Percentiles rank a stretch among this genome's conserved stretches.
Evolutionary conservation across 2,888 invertebrate genomes (phyloP).

Genomic region (Oscheius sp.): DNA sequence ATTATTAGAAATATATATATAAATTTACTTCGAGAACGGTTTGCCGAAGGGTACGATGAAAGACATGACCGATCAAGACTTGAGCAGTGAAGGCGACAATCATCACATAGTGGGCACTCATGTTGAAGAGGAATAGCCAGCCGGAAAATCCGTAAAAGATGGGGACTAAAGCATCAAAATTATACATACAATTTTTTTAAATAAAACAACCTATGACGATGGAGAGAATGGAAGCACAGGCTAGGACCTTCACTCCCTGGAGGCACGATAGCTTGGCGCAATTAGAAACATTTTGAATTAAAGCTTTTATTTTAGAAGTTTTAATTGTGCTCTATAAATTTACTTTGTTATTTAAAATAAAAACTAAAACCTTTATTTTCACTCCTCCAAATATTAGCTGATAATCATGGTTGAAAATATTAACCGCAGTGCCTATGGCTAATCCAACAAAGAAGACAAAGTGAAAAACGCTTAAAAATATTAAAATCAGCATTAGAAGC

Average conservation of each 20-base stretch:
- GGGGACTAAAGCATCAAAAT: slow-evolving; percentile 24
- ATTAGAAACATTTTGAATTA: not conserved
- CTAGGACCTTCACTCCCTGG: slow-evolving; percentile 4
- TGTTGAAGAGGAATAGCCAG: slow-evolving; percentile 34
- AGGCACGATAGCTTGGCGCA: not conserved
- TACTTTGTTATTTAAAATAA: not conserved
- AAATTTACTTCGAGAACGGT: slow-evolving; percentile 38
- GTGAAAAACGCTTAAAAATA: slow-evolving; percentile 1
- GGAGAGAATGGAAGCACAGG: not conserved
- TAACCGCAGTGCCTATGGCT: not conserved
- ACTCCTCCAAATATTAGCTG: slow-evolving; percentile 21
- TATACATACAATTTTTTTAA: not conserved
- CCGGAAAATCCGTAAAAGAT: slow-evolving; percentile 36
- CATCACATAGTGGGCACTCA: slow-evolving; percentile 33
- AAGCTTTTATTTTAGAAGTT: not conserved
- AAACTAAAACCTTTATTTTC: slow-evolving; percentile 13
- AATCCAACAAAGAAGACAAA: not conserved
- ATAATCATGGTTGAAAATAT: slow-evolving; percentile 15
- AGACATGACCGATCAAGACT: slow-evolving; percentile 33
- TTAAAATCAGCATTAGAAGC: too few relatives aligned
- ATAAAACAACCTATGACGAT: slow-evolving; percentile 26
- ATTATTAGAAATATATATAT: not conserved
- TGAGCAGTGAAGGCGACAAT: slow-evolving; percentile 31
- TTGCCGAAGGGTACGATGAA: slow-evolving; percentile 39
- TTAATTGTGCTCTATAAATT: not conserved